Base-by-base conservation (phyloP, 2,888 invertebrate genomes). In the Alsophila aescularia region DNA sequence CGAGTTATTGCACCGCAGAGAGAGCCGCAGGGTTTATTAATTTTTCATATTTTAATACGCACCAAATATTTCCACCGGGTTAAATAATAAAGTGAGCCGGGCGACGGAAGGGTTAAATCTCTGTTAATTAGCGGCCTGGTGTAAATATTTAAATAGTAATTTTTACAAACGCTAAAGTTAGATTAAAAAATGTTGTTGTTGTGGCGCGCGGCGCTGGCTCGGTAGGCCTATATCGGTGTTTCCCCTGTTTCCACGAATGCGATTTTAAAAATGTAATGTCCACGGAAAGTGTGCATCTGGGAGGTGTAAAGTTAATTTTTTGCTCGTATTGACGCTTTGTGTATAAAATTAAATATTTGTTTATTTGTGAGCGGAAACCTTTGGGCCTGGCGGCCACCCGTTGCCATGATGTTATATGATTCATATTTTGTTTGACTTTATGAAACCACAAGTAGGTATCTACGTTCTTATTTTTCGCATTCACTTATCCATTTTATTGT, bases 81-180 rank as follows among this genome's bases (percentile, higher is more conserved):
- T 87, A 87, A 92, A 90, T 90, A 90, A 87, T 91, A 80, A 87
- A 86, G 78, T 73, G 81, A 68, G 81, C 81, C 82, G 84, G 83
- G 86, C 87, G 90, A 90, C 92, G 90, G 90, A 87, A 90, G 90
- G 91, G 92, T 90, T 92, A 90, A 88, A 90, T 91, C 90, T 85
- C 87, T 82, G 89, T 91, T 90, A 90, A 90, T 90, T 90, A 89
- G 89, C 76, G 84, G 87, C 85, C 73, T 57, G 79, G 77, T 74
- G 81, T 92, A 81, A 89, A 91, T 91, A 82, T 91, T 91, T 90
- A 90, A 91, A 87, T 85, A 89, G 88, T 91, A 89, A 91, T 92
- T 92, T 92, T 92, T 92, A 89, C 90, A 89, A 90, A 91, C 87
- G 90, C 84, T 84, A 87, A 91, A 92, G 90, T 91, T 92, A 86